Percentiles rank a stretch among this genome's conserved stretches.
These are phyloP conservation scores for Muntiacus muntjak DNA, from an alignment of 2,113 vertebrate genomes.

Conservation along the genomic window DNA sequence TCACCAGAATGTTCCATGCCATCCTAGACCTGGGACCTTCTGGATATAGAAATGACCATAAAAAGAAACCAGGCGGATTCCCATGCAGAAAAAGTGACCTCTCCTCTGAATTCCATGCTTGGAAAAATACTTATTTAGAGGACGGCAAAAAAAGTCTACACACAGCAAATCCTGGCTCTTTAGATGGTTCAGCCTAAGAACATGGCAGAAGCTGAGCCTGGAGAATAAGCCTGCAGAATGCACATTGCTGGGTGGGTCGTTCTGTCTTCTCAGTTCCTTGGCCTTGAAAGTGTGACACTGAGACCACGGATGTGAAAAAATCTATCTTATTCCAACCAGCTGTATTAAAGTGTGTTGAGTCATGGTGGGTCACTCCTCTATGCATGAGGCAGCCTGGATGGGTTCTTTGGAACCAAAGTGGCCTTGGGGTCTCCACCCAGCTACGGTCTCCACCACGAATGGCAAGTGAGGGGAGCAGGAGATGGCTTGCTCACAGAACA, in stretches of 20 bases:
- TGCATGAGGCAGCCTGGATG: neutral
- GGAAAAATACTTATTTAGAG: conserved; percentile 69
- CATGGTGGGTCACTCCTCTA: neutral
- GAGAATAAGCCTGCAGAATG: neutral
- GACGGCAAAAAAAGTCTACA: conserved; percentile 17
- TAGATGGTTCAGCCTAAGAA: neutral
- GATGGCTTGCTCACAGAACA: neutral
- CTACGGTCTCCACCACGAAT: neutral
- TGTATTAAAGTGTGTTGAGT: neutral
- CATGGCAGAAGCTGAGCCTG: neutral
- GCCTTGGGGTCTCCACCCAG: neutral
- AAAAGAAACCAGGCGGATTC: conserved; percentile 69
- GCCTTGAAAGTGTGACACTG: neutral
- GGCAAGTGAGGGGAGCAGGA: neutral
- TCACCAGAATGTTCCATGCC: neutral
- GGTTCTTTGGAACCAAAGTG: neutral
- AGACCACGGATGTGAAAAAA: neutral
- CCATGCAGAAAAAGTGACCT: conserved; percentile 71
- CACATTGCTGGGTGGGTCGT: rapidly evolving
- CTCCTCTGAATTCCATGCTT: conserved; percentile 72
- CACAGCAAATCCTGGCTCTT: conserved; percentile 45
- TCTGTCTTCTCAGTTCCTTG: neutral
- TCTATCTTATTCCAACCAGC: neutral
- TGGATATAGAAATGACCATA: conserved; percentile 71
- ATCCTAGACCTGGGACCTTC: conserved; percentile 38